Conservation (phyloP, 2,888 invertebrate genomes). For the Caenorhabditis macrosperma region DNA sequence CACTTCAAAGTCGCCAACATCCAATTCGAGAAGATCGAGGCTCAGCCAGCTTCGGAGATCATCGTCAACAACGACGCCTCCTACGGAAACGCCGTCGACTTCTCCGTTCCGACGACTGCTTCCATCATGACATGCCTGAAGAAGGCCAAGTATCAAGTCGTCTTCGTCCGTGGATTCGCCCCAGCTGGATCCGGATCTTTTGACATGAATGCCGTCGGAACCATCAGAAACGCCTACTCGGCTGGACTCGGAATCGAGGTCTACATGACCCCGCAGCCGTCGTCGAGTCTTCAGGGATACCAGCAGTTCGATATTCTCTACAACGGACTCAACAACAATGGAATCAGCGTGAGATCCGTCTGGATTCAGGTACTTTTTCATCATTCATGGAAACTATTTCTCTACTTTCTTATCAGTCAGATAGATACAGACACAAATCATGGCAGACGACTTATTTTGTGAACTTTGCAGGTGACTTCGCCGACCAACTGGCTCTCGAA, state of each 20-base stretch:
- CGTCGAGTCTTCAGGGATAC: conserved; percentile 39
- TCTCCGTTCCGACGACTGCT: conserved; percentile 39
- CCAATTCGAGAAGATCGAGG: conserved; percentile 32
- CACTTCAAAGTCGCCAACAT: conserved; percentile 11
- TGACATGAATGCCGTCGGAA: conserved; percentile 55
- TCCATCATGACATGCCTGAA: conserved; percentile 46
- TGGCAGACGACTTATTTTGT: neutral
- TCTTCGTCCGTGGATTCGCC: conserved; percentile 59
- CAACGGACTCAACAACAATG: conserved; percentile 49
- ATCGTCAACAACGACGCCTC: conserved; percentile 35
- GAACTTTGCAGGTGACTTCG: conserved; percentile 59
- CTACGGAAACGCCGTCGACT: conserved; percentile 50
- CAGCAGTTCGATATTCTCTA: conserved; percentile 59
- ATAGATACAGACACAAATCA: neutral
- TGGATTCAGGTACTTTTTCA: conserved; percentile 58
- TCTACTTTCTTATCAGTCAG: conserved; percentile 6
- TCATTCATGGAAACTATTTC: neutral
- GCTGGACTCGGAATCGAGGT: conserved; percentile 65
- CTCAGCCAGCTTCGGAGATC: conserved; percentile 33
- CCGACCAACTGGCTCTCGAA: conserved; percentile 61
- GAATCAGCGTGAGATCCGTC: conserved; percentile 54
- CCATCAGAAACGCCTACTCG: conserved; percentile 62
- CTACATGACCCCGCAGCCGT: conserved; percentile 65
- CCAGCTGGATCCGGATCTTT: conserved; percentile 61
- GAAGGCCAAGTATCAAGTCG: conserved; percentile 41